Percentiles rank a stretch among this genome's conserved stretches.
phyloP scores from a whole-genome alignment of 2,797 vertebrate genomes.

The Hypotaenidia okinawae region DNA sequence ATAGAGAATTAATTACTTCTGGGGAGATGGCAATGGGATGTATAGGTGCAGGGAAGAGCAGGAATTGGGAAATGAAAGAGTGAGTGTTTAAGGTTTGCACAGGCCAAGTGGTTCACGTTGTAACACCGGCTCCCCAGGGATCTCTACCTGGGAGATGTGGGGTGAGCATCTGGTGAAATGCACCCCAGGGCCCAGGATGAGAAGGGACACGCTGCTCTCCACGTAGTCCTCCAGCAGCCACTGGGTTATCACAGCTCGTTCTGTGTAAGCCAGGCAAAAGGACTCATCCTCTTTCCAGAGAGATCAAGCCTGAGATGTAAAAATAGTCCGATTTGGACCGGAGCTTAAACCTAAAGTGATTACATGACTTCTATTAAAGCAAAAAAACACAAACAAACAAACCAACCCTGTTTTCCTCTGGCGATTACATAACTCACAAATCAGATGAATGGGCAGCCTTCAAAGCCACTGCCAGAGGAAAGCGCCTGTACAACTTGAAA shows the following conservation, averaged over 20 bases:
- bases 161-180: not conserved
- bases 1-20: not conserved
- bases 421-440: slow-evolving; percentile 53
- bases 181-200: not conserved
- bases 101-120: fast-evolving
- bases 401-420: slow-evolving; percentile 20
- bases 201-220: not conserved
- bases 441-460: slow-evolving; percentile 46
- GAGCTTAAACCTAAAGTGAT: slow-evolving; percentile 73
- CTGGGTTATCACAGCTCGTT: not conserved
- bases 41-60: not conserved
- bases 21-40: not conserved
- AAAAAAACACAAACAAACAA: slow-evolving; percentile 49
- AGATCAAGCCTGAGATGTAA: slow-evolving; percentile 67
- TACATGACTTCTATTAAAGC: slow-evolving; percentile 68
- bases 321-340: slow-evolving; percentile 69
- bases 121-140: not conserved
- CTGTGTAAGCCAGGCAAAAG: slow-evolving; percentile 25
- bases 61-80: not conserved
- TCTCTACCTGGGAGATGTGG: not conserved
- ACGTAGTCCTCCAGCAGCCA: not conserved
- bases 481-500: not conserved
- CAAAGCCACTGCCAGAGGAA: not conserved
- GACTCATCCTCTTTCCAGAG: slow-evolving; percentile 62
- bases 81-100: not conserved